These are phyloP conservation scores for Polylopha cassiicola DNA, from an alignment of 2,888 invertebrate genomes.

Conservation along the genomic window DNA sequence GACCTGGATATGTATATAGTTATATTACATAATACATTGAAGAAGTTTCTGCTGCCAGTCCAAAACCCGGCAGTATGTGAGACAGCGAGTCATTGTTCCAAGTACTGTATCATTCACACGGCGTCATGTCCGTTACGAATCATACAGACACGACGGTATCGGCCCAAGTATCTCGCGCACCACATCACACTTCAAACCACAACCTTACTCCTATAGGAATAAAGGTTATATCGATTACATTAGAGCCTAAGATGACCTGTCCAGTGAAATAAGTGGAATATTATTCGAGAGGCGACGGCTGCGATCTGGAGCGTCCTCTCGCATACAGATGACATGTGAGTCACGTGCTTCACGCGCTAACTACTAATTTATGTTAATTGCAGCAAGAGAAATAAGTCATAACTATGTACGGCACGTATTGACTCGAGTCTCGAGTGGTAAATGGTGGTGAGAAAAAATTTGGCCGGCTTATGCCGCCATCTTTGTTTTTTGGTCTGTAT, in stretches of 20 bases:
- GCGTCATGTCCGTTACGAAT: slow-evolving; percentile 27
- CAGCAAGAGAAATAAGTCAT: slow-evolving; percentile 43
- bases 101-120: slow-evolving; percentile 21
- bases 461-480: slow-evolving; percentile 17
- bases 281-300: slow-evolving; percentile 32
- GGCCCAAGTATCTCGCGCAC: slow-evolving; percentile 9
- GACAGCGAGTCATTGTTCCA: slow-evolving; percentile 12
- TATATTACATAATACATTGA: too few relatives aligned
- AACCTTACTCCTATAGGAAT: slow-evolving; percentile 1
- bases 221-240: slow-evolving; percentile 4
- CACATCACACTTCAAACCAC: not conserved
- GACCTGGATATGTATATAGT: too few relatives aligned
- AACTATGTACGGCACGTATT: slow-evolving; percentile 64
- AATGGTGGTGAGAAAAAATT: slow-evolving; percentile 15
- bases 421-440: slow-evolving; percentile 21
- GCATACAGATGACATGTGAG: slow-evolving; percentile 51
- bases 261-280: slow-evolving; percentile 30
- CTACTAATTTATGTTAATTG: slow-evolving; percentile 72
- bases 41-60: too few relatives aligned
- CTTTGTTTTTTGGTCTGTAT: too few relatives aligned
- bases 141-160: slow-evolving; percentile 20
- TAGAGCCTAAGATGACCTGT: not conserved
- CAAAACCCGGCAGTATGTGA: too few relatives aligned
- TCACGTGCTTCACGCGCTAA: slow-evolving; percentile 72
- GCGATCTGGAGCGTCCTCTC: slow-evolving; percentile 30